Evolutionary conservation across 2,113 vertebrate genomes (phyloP).

Genomic region (Hydropotes inermis): DNA sequence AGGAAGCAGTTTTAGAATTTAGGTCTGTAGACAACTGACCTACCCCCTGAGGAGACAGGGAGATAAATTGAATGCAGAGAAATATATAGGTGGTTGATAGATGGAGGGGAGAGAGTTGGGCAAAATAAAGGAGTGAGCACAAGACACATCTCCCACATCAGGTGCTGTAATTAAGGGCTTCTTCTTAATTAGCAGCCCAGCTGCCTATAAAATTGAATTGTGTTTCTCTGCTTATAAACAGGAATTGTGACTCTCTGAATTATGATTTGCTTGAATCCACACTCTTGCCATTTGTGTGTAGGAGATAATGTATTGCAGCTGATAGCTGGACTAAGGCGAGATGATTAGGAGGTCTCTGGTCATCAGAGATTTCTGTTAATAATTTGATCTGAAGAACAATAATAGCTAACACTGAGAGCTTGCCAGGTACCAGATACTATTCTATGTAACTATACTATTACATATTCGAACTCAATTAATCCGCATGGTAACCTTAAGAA

Average conservation of each 20-base stretch:
- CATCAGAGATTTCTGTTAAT: slow-evolving; percentile 51
- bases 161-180: slow-evolving; percentile 60
- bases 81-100: background rate
- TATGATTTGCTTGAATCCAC: slow-evolving; percentile 57
- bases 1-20: background rate
- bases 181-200: slow-evolving; percentile 69
- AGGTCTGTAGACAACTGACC: background rate
- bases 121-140: background rate
- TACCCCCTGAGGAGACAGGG: background rate
- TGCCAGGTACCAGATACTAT: background rate
- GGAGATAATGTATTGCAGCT: slow-evolving; percentile 46
- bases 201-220: slow-evolving; percentile 63
- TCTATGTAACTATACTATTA: background rate
- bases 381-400: slow-evolving; percentile 21
- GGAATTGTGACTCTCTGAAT: slow-evolving; percentile 44
- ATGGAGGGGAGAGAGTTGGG: background rate
- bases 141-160: slow-evolving; percentile 21
- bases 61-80: background rate
- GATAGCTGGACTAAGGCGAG: slow-evolving; percentile 44
- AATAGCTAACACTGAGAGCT: background rate
- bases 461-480: background rate
- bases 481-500: background rate
- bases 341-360: slow-evolving; percentile 45
- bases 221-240: slow-evolving; percentile 51
- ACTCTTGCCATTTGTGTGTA: background rate